Conservation (phyloP, 2,113 vertebrate species). For the Ailurus styani region DNA sequence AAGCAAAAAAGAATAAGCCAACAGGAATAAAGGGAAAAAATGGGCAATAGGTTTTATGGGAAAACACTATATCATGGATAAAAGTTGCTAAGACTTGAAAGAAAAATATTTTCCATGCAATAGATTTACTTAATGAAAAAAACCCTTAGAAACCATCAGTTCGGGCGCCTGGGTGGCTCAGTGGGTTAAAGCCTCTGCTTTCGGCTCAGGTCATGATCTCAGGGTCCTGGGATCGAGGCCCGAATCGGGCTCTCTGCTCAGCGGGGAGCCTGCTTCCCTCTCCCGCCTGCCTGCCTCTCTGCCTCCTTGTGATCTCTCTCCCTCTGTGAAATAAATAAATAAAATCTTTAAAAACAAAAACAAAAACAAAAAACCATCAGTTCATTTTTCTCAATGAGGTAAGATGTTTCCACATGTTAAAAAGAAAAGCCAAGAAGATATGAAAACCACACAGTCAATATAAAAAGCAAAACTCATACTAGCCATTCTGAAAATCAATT, state of each 20-base stretch:
- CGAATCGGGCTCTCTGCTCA: too few relatives aligned
- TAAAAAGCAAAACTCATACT: background rate
- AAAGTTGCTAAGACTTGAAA: conserved; percentile 1
- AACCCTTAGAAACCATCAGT: too few relatives aligned
- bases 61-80: background rate
- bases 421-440: conserved; percentile 14
- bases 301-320: too few relatives aligned
- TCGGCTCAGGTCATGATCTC: too few relatives aligned
- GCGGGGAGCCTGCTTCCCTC: too few relatives aligned
- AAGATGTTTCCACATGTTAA: background rate
- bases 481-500: background rate
- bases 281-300: too few relatives aligned
- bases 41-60: background rate
- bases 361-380: background rate
- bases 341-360: background rate
- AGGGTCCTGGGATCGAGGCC: too few relatives aligned
- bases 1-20: background rate
- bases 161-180: too few relatives aligned
- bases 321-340: too few relatives aligned
- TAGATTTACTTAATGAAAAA: conserved; percentile 2
- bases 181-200: too few relatives aligned
- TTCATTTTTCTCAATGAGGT: conserved; percentile 1
- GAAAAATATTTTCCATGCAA: background rate
- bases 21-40: background rate
- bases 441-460: background rate